Base-by-base conservation (phyloP, 2,888 invertebrate species). In the Xanthorhoe spadicearia region DNA sequence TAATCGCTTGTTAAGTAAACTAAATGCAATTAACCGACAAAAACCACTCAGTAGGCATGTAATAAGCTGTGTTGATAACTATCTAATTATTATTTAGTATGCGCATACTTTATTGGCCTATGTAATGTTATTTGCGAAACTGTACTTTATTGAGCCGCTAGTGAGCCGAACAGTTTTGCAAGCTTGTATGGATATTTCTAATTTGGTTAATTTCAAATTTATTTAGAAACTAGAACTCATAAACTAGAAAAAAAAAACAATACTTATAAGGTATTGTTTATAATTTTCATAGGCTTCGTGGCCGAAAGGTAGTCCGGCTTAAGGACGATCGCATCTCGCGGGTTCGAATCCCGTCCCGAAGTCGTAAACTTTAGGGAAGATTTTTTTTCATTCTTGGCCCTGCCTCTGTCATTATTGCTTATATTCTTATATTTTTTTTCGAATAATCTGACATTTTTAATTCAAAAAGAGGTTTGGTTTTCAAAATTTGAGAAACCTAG, bases 21-120 rank as follows among this genome's bases (percentile, higher is more conserved):
- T 60, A 62, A 58, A 68, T 64, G 64, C 66, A 69, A 67, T 71
- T 67, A 67, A 63, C 49, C 69, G 59, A 64, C 68, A 64, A 71
- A 68, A 71, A 64, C 43, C 35, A 62, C 57, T 56, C 23, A 54
- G 54, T 49, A 55, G 23, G 51, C 52, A 28, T 58, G 64, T 54
- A 66, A 64, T 57, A 61, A 49, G 61, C 53, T 32, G 38, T 48
- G 54, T 35, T 62, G 72, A 72, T 70, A 61, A 57, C 35, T 57
- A 72, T 68, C 71, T 63, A 64, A 60, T 61, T 60, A 49, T 64
- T 58, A 48, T 46, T 64, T 32, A 32, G 35, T 50, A 18, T 50
- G 62, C 52, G 51, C 58, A 62, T 64, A 64, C 61, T 56, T 70
- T 62, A 68, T 61, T 49, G 61, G 52, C 18, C 35, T 55, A 50